Base-by-base conservation (phyloP, 2,113 vertebrate genomes). In the Petroica traversi region DNA sequence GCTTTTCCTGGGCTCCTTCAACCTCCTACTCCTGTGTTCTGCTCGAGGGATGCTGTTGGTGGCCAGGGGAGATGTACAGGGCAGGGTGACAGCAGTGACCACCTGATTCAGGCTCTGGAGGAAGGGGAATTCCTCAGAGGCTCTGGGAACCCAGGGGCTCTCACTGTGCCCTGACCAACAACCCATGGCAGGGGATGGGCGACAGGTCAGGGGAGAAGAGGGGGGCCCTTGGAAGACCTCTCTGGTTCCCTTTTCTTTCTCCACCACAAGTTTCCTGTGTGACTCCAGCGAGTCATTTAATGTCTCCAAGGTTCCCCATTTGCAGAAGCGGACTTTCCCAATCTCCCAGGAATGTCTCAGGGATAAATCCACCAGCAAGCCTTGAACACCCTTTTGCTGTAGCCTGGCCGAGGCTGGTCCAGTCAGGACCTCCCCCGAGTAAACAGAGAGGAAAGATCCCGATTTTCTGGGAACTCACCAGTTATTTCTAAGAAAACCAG, bases 141-240 rank as follows among this genome's bases (percentile, higher is more conserved):
- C 64, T 7, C 55, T 34, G 25, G 3, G 18, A 69, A 36, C 20
- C 11, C 0, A 0, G 23, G 29, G 31, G 28, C 14, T 89, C 49
- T 72, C 61, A 4, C 40, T 23, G 5, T 9, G 61, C 81, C 31
- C 58, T 57, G 61, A 41, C 22, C 66, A 52, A 11, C 40, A 63
- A 5, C 17, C 36, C 23, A 8, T 4, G 6, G 40, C 2, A 1
- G 34, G 69, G n/a, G 36, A 8, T 0, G 1, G 34, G 52, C 2
- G 0, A 6, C 43, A 68, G 87, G 14, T 43, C 28, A 41, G 33
- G 22, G 36, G 19, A 71, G 11, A 7, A 76, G 41, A 4, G 10
- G 17, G 31, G 16, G 19, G 23, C 59, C 77, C 55, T 19, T 14
- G 54, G 66, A 68, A 49, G 36, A 64, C 18, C 54, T 62, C 13